Base-by-base conservation (phyloP, 2,888 invertebrate genomes). In the Graphium colonna region DNA sequence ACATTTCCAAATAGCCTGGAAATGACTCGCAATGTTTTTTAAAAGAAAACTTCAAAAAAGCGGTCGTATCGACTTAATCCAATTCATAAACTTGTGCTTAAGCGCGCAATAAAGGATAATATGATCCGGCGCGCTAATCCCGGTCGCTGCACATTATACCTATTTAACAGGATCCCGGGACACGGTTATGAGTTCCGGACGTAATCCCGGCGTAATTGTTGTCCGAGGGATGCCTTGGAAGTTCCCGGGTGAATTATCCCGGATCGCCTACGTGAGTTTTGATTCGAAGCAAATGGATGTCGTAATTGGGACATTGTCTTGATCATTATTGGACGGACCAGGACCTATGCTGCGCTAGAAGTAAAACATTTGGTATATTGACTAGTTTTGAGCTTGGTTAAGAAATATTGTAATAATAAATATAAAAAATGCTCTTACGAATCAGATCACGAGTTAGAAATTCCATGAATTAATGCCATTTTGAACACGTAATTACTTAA, bases 141-240 rank as follows among this genome's bases (percentile, higher is more conserved):
- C 67, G 67, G 65, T 15, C 48, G 53, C 48, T 75, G 79, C 73
- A 75, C 81, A 82, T 84, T 83, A 83, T 80, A 83, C 80, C 81
- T 84, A 82, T 83, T 86, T 86, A 87, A 83, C 82, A 70, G 78
- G 77, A 81, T 78, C 74, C 73, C 73, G 71, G 75, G 75, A 75
- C 71, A 74, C 75, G 66, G 78, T 84, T 87, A 87, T 84, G 84
- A 86, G 78, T 76, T 70, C 72, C 72, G 77, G 67, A 68, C 67
- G 71, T 82, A 87, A 86, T 86, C 86, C 85, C 69, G 58, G 71
- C 70, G 69, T 84, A 86, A 86, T 84, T 84, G 83, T 81, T 84
- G 85, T 84, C 84, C 85, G 78, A 82, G 78, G 61, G 77, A 82
- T 73, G 75, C 76, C 78, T 79, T 67, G 70, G 72, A 81, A 83